Evolutionary conservation across 2,888 invertebrate species (phyloP).

Genomic region (Steinernema hermaphroditum): DNA sequence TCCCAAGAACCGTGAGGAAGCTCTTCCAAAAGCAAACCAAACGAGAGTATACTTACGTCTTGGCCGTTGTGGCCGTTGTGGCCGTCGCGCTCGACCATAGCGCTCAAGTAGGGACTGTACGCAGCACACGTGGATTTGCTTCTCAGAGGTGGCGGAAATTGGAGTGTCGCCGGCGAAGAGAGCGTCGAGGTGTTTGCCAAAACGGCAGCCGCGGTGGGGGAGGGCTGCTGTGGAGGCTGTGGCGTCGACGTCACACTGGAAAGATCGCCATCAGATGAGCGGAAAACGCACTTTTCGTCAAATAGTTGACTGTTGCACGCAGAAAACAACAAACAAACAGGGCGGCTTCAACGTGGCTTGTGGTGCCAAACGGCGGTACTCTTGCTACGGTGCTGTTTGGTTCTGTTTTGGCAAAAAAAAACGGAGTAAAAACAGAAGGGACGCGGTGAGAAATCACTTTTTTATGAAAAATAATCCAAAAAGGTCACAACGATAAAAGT

Average conservation of each 20-base stretch:
- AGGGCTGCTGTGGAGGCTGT: constrained; percentile 24
- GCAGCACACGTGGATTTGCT: constrained; percentile 39
- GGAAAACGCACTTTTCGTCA: constrained; percentile 24
- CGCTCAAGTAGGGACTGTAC: constrained; percentile 38
- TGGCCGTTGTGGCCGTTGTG: constrained; percentile 22
- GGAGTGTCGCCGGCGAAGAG: constrained; percentile 1
- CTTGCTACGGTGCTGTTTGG: too few relatives aligned
- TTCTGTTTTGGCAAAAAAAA: too few relatives aligned
- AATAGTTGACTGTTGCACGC: constrained; percentile 1
- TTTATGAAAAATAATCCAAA: background rate
- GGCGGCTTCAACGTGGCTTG: background rate
- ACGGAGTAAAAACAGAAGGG: background rate
- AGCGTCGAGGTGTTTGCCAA: constrained; percentile 23
- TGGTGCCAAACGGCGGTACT: background rate
- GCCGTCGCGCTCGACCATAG: constrained; percentile 32
- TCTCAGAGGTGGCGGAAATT: constrained; percentile 3
- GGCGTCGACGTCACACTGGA: constrained; percentile 25
- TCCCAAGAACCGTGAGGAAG: too few relatives aligned
- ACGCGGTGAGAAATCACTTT: background rate
- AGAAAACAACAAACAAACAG: constrained; percentile 12
- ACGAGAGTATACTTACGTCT: constrained; percentile 17
- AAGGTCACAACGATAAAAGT: constrained; percentile 24
- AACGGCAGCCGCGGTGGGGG: constrained; percentile 29
- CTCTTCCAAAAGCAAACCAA: too few relatives aligned
- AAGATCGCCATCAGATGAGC: background rate